Evolutionary conservation across 2,113 vertebrate species (phyloP).

Genomic region (Columba janthina): DNA sequence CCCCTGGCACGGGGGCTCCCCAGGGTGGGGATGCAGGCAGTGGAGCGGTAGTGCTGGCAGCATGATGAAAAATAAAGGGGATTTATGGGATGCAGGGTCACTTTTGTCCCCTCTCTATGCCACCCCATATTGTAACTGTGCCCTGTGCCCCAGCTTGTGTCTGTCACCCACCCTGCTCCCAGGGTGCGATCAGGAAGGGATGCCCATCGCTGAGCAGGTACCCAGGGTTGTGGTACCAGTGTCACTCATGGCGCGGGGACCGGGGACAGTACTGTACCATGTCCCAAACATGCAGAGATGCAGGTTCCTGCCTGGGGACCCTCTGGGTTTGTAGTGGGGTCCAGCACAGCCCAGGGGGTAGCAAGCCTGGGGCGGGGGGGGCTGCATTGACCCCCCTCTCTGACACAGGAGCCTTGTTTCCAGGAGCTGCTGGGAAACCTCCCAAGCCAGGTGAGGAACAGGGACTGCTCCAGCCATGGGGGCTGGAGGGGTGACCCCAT

Average conservation of each 20-base stretch:
- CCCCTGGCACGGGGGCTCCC: not conserved
- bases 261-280: not conserved
- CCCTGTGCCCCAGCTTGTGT: not conserved
- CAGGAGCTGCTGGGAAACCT: slow-evolving; percentile 66
- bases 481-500: not conserved
- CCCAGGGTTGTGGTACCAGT: not conserved
- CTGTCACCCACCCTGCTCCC: not conserved
- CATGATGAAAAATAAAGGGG: not conserved
- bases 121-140: accelerated
- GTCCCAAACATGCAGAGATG: accelerated
- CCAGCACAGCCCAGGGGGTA: not conserved
- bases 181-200: not conserved
- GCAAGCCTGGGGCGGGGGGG: not conserved
- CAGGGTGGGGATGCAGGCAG: not conserved
- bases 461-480: not conserved
- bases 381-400: not conserved
- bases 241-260: not conserved
- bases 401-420: not conserved
- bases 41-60: not conserved
- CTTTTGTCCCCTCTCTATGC: not conserved
- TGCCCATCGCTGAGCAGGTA: not conserved
- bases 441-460: slow-evolving; percentile 65
- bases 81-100: not conserved
- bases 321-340: not conserved
- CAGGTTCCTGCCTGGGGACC: not conserved